A percentile compares a stretch with the other conserved stretches of the same genome.
These are phyloP conservation scores for Neodon shergylaensis DNA, from an alignment of 2,113 vertebrate species.

Conservation along the genomic window DNA sequence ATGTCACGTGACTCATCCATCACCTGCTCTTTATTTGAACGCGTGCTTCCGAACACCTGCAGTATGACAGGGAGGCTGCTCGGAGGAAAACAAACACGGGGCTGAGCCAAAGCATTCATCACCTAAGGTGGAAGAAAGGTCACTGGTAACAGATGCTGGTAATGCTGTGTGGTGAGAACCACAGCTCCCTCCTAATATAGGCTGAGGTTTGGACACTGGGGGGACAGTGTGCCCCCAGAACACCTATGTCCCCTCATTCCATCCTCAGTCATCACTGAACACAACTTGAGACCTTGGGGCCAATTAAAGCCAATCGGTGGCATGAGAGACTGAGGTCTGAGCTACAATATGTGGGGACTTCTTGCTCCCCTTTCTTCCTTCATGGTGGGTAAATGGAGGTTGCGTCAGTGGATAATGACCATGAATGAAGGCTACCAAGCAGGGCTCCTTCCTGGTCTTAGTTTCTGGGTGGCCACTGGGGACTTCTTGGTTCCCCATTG, in stretches of 20 bases:
- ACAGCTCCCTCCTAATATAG: fast-evolving
- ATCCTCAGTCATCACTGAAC: background rate
- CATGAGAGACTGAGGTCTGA: background rate
- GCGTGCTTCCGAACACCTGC: background rate
- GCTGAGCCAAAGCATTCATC: background rate
- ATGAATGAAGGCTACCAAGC: background rate
- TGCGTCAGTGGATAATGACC: background rate
- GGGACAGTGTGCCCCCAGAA: too few species aligned
- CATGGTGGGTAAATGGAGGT: fast-evolving
- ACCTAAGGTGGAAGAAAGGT: background rate
- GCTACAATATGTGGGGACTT: fast-evolving
- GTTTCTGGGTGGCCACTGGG: background rate
- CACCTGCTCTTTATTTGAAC: background rate
- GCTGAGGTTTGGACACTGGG: background rate
- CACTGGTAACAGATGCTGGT: background rate
- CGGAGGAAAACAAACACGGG: background rate
- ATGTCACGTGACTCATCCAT: background rate
- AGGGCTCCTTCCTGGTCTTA: background rate
- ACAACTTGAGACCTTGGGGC: background rate
- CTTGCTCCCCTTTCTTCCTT: background rate
- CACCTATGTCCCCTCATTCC: fast-evolving
- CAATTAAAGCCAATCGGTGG: background rate
- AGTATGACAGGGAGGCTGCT: background rate
- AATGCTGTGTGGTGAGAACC: background rate
- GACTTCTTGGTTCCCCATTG: background rate